Evolutionary conservation across 2,797 vertebrate species (phyloP), one percentile per base, ranked within the genome.

Genomic region (Aeoliscus strigatus): DNA sequence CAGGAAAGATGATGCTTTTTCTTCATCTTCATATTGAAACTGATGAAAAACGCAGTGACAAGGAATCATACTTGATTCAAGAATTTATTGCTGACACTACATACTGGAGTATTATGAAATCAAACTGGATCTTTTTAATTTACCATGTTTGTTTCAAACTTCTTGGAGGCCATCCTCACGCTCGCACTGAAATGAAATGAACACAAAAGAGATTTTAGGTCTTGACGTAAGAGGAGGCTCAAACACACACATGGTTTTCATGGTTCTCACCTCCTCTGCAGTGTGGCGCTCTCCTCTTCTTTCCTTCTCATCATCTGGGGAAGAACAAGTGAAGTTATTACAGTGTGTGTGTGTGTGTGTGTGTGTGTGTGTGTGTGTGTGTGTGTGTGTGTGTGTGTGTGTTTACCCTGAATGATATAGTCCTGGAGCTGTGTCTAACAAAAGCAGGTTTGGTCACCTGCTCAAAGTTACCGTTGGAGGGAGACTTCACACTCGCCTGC

Each of bases 351-450:
- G 10, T 30, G 12, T 11, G 5, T 30, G 11, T 42, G 16, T 23
- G 5, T 15, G 6, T 33, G 13, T 14, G 16, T 15, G 5, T 15
- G 21, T 23, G 8, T 23, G 8, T 25, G 9, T 25, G 8, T 25
- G 8, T 7, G 6, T 25, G 8, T 11, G 8, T 16, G 4, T 17
- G 10, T 31, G 17, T 27, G 28, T 49, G 32, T 14, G 9, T 27
- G 15, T 45, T 21, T 84, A 96, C 94, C 89, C 91, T 87, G 61
- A 95, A 94, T 27, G 94, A 96, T 57, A 88, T 53, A 0, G 93
- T 94, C 70, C 91, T 90, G 57, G 91, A 84, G 73, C 87, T 93
- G 71, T 86, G 85, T 32, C 88, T 80, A 54, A 57, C 68, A 41
- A 96, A 90, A 11, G 88, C 83, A 26, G 71, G 63, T 70, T 69